phyloP scores from a whole-genome alignment of 2,113 vertebrate genomes.

The Hystrix cristata region DNA sequence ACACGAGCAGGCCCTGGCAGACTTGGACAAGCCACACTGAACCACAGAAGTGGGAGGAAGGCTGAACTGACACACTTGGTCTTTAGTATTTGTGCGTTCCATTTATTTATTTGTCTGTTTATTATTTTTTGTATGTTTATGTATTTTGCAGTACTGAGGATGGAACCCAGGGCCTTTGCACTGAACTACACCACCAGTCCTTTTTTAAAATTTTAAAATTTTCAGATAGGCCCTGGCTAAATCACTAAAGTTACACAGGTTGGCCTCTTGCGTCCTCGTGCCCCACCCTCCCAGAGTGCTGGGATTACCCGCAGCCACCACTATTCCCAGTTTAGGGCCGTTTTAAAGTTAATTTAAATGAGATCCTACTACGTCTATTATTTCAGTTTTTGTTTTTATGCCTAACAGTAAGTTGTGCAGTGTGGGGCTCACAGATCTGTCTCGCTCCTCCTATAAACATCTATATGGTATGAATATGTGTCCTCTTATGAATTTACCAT shows the following conservation, averaged over 20 bases:
- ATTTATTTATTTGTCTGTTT: not conserved
- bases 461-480: not conserved
- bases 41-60: not conserved
- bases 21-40: not conserved
- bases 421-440: not conserved
- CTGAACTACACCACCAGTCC: not conserved
- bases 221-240: not conserved
- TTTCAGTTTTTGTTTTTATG: not conserved
- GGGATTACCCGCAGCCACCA: not conserved
- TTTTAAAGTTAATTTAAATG: not conserved
- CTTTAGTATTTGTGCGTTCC: not conserved
- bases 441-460: not conserved
- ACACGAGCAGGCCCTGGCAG: not conserved
- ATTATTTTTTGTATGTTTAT: not conserved
- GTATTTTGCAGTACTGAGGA: not conserved
- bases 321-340: not conserved
- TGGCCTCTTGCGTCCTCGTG: not conserved
- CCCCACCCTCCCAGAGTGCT: not conserved
- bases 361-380: not conserved
- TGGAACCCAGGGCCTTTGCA: not conserved
- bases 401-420: accelerated
- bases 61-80: not conserved
- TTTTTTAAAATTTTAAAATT: not conserved
- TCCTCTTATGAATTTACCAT: not conserved
- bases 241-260: not conserved